Percentiles rank a stretch among this genome's conserved stretches.
These are phyloP conservation scores for Platichthys flesus DNA, from an alignment of 2,113 vertebrate genomes.

Conservation along the genomic window DNA sequence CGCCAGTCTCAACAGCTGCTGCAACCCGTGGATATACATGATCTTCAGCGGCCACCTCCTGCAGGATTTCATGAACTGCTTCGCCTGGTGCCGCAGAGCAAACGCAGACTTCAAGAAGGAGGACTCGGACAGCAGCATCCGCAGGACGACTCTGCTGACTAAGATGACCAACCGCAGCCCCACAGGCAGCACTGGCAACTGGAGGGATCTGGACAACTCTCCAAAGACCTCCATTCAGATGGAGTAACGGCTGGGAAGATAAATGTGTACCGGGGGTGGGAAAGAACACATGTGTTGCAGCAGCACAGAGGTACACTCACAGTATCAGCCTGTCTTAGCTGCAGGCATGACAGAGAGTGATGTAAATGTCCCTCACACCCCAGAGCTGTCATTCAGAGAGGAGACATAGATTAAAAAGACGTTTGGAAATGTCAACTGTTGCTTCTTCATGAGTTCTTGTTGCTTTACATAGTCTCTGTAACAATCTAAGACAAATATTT, in stretches of 20 bases:
- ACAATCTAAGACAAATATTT: background rate
- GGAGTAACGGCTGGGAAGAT: slow-evolving; percentile 65
- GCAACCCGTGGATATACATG: slow-evolving; percentile 99
- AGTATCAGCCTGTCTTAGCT: background rate
- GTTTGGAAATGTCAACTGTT: background rate
- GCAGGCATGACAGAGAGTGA: slow-evolving; percentile 3
- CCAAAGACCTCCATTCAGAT: slow-evolving; percentile 82
- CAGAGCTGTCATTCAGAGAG: background rate
- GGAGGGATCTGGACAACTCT: slow-evolving; percentile 82
- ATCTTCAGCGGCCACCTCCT: slow-evolving; percentile 97
- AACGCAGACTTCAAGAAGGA: slow-evolving; percentile 85
- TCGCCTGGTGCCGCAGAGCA: slow-evolving; percentile 84
- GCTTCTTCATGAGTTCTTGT: background rate
- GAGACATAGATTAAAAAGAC: background rate
- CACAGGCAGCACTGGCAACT: slow-evolving; percentile 84
- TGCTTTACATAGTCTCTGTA: background rate
- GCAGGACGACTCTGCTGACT: slow-evolving; percentile 87
- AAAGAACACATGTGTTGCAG: slow-evolving; percentile 7
- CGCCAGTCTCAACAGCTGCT: slow-evolving; percentile 96
- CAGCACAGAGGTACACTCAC: slow-evolving; percentile 20
- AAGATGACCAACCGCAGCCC: slow-evolving; percentile 87
- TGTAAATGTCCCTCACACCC: background rate
- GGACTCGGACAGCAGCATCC: slow-evolving; percentile 90
- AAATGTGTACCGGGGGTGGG: slow-evolving; percentile 13
- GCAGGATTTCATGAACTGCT: slow-evolving; percentile 89